Percentiles rank a stretch among this genome's conserved stretches.
Evolutionary conservation across 2,888 invertebrate genomes (phyloP).

Genomic region (Cantharis rufa): DNA sequence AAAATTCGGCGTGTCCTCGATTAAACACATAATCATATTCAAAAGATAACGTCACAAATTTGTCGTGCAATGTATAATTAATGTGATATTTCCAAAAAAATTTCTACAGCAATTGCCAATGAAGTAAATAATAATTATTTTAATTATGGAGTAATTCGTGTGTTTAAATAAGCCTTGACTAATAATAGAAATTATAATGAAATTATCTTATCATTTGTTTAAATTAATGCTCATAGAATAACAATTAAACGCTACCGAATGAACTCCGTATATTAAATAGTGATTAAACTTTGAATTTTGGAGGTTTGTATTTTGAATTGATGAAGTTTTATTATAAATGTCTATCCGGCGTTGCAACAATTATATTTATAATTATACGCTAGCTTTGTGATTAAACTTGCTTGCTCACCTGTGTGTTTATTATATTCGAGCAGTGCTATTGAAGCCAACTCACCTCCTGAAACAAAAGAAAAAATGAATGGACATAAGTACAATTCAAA

Average conservation of each 20-base stretch:
- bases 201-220: slow-evolving; percentile 44
- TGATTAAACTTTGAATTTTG: slow-evolving; percentile 36
- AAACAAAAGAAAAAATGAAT: slow-evolving; percentile 43
- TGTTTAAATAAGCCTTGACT: slow-evolving; percentile 23
- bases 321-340: slow-evolving; percentile 54
- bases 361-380: slow-evolving; percentile 52
- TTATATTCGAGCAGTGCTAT: slow-evolving; percentile 28
- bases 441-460: slow-evolving; percentile 50
- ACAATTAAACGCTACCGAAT: slow-evolving; percentile 29
- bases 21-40: background rate
- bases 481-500: slow-evolving; percentile 3
- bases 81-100: slow-evolving; percentile 19
- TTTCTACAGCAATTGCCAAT: slow-evolving; percentile 14
- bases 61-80: slow-evolving; percentile 8
- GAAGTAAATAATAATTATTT: slow-evolving; percentile 32
- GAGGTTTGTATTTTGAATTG: slow-evolving; percentile 40
- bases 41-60: slow-evolving; percentile 20
- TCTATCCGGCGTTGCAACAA: slow-evolving; percentile 54
- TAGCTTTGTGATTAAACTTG: slow-evolving; percentile 46
- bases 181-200: slow-evolving; percentile 41
- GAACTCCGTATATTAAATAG: slow-evolving; percentile 24
- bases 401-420: slow-evolving; percentile 48
- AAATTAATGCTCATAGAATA: slow-evolving; percentile 33
- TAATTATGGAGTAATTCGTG: slow-evolving; percentile 24
- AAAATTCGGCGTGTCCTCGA: slow-evolving; percentile 8